Evolutionary conservation across 2,797 vertebrate genomes (phyloP), one percentile per base, ranked within the genome.

Genomic region (Xiphorhynchus erythropygius): DNA sequence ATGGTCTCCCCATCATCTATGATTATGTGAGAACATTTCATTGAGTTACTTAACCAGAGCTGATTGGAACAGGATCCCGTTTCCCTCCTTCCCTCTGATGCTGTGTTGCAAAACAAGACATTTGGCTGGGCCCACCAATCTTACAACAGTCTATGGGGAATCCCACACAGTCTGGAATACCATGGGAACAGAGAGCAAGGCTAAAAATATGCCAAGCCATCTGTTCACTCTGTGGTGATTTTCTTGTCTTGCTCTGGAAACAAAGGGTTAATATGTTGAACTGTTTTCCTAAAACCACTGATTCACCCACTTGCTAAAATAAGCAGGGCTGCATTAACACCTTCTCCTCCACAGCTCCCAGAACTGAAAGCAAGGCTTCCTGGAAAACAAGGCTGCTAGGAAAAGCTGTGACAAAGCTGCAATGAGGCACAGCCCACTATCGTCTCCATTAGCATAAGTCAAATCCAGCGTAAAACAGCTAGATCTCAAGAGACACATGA

Each of bases 181-280:
- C 93, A 96, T 90, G 93, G 94, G 93, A 97, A 96, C 96, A 95
- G 81, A 95, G 63, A 88, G 68, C 89, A 93, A 70, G 60, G 59
- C 91, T 96, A 88, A 97, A 97, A 96, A 95, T 95, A 96, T 55
- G 67, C 33, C 8, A 2, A 75, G 37, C 92, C 94, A 95, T 93
- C 90, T 96, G 93, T 47, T 94, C 63, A 57, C 46, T 85, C 83
- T 27, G 69, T 49, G 32, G 28, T 32, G 42, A 79, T 35, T 84
- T 87, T 56, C 64, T 17, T 42, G 32, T 65, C 24, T 70, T 79
- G 42, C 64, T 90, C 80, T 57, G 46, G 60, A 89, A 93, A 76
- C 46, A 94, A 94, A 69, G 92, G 75, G 96, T 97, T 96, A 96
- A 96, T 0, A 0, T 5, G 7, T 39, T 95, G 62, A 92, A 89